Base-by-base conservation (phyloP, 1,140 invertebrate genomes). In the Rhopalosiphum padi region DNA sequence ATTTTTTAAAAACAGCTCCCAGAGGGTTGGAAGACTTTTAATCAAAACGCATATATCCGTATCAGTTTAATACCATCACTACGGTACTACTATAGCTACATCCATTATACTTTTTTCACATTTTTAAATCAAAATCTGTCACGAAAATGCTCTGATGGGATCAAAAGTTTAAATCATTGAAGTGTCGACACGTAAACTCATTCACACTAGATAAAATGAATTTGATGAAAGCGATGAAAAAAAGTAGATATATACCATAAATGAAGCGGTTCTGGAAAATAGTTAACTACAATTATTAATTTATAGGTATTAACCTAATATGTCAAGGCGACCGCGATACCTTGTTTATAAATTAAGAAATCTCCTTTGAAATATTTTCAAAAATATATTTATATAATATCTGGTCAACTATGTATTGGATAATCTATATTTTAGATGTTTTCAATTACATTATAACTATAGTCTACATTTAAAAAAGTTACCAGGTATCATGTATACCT, bases 1-100 rank as follows among this genome's bases (percentile, higher is more conserved):
- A 53, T 22, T 89, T 89, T 89, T 89, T 53, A 89, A 89, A 89
- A 89, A 53, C 87, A 43, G n/a, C 48, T 53, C 48, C 87, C 87
- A 51, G 48, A 89, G 87, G 87, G 87, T 53, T 37, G 46, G 48
- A 89, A 35, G 87, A 53, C 48, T 89, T 89, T 89, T 89, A 89
- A 89, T 89, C 87, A 53, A 89, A 89, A 53, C n/a, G 48, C n/a
- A 53, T 37, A 89, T 25, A 37, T 89, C 46, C 48, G 48, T 89
- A 53, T 21, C 30, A 87, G 83, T 85, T 25, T 25, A 85, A 85
- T n/a, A 87, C 11, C 85, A 87, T 3, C 85, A 30, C 25, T 46
- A 46, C 85, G 48, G 48, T 9, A 51, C 48, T 51, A 18, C 48
- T 51, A 18, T 46, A 46, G 46, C 46, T 46, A 46, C 9, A 46